phyloP scores from a whole-genome alignment of 2,113 vertebrate species.

The Excalfactoria chinensis region DNA sequence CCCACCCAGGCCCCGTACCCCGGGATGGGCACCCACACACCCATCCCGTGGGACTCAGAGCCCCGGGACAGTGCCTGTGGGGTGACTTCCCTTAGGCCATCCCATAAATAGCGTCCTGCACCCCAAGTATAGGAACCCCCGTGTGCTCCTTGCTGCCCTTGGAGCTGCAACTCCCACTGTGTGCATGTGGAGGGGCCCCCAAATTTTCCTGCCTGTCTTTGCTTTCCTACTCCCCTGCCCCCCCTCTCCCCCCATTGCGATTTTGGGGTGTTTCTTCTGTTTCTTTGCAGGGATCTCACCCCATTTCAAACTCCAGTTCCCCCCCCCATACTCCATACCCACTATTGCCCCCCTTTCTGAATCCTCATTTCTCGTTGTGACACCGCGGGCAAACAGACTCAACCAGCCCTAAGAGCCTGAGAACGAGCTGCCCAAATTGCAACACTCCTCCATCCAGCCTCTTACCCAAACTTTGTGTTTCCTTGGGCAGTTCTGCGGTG shows the following conservation, averaged over 20 bases:
- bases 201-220: not conserved
- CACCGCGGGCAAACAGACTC: not conserved
- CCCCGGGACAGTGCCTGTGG: no score
- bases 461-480: constrained; percentile 53
- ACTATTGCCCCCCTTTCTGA: not conserved
- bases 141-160: not conserved
- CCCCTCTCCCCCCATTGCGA: no score
- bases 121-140: not conserved
- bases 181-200: not conserved
- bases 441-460: not conserved
- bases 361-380: not conserved
- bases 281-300: not conserved
- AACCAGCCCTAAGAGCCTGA: not conserved
- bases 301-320: accelerated
- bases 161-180: not conserved
- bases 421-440: not conserved
- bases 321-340: not conserved
- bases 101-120: not conserved
- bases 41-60: not conserved
- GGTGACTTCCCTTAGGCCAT: not conserved
- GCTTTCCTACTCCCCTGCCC: not conserved
- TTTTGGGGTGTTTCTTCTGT: not conserved
- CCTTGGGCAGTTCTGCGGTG: constrained; percentile 27
- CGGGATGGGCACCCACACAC: accelerated
- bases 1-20: accelerated